Percentiles rank a stretch among this genome's conserved stretches.
Evolutionary conservation across 2,113 vertebrate genomes (phyloP).

Genomic region (Nanorana parkeri): DNA sequence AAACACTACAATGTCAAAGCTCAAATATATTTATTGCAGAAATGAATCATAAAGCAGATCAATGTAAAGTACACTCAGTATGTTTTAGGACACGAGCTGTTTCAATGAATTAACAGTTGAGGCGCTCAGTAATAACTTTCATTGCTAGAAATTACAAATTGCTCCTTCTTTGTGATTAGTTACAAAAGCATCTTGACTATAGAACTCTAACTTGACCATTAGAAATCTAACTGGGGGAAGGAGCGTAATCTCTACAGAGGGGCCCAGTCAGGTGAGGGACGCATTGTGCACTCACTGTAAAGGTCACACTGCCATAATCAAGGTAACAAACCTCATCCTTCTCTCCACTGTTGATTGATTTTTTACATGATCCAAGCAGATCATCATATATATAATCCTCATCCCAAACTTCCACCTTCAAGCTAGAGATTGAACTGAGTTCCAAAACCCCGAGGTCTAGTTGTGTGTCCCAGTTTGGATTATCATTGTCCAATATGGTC

Average conservation of each 20-base stretch:
- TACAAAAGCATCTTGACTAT: too few relatives aligned
- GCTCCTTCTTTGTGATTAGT: too few relatives aligned
- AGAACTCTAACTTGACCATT: too few relatives aligned
- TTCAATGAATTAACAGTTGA: too few relatives aligned
- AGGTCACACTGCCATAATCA: conserved; percentile 71
- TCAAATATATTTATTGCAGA: too few relatives aligned
- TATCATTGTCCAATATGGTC: conserved; percentile 72
- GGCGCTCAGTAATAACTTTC: too few relatives aligned
- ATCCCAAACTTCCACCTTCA: conserved; percentile 85
- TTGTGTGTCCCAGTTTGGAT: conserved; percentile 70
- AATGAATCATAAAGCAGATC: too few relatives aligned
- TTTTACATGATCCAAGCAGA: conserved; percentile 75
- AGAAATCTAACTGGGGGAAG: conserved; percentile 36
- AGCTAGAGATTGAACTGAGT: conserved; percentile 11
- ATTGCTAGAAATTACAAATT: too few relatives aligned
- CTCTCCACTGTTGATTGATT: conserved; percentile 56
- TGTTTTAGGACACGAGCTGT: too few relatives aligned
- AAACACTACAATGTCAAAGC: too few relatives aligned
- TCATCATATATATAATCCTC: conserved; percentile 76
- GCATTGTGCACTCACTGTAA: conserved; percentile 67
- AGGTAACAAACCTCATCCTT: conserved; percentile 64
- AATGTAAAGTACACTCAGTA: too few relatives aligned
- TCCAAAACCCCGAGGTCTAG: conserved; percentile 68
- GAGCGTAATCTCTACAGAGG: conserved; percentile 71
- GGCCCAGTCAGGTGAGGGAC: conserved; percentile 71